phyloP scores from a whole-genome alignment of 2,113 vertebrate species.

The Chaetops frenatus region DNA sequence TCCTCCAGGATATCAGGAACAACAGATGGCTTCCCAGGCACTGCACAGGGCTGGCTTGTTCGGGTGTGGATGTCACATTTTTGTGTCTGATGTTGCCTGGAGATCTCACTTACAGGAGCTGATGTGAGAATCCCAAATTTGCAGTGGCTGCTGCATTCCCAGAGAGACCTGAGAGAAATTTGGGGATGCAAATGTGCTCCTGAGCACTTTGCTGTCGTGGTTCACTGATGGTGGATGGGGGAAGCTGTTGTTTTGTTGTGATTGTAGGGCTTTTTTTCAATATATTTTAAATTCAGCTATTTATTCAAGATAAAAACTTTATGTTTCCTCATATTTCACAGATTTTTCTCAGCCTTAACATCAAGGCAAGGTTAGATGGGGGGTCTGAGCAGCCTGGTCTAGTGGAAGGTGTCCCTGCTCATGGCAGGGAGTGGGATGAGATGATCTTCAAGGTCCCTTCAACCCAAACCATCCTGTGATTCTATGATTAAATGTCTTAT shows the following conservation, averaged over 20 bases:
- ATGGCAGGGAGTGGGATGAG: not conserved
- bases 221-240: not conserved
- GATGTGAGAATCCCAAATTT: not conserved
- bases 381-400: not conserved
- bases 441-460: not conserved
- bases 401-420: not conserved
- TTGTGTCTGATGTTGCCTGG: not conserved
- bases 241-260: not conserved
- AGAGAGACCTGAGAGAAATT: not conserved
- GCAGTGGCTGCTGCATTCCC: not conserved
- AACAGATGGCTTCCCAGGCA: not conserved
- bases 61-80: not conserved
- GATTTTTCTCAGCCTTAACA: not conserved
- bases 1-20: not conserved
- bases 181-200: not conserved
- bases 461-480: not conserved
- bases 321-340: not conserved
- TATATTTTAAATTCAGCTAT: not conserved
- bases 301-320: conserved; percentile 1
- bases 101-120: not conserved
- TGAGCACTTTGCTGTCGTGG: not conserved
- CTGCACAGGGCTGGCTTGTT: not conserved
- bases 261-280: not conserved
- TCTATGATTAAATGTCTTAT: conserved; percentile 21
- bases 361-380: not conserved